phyloP scores from a whole-genome alignment of 2,888 invertebrate species.

The Drosophila cognata region DNA sequence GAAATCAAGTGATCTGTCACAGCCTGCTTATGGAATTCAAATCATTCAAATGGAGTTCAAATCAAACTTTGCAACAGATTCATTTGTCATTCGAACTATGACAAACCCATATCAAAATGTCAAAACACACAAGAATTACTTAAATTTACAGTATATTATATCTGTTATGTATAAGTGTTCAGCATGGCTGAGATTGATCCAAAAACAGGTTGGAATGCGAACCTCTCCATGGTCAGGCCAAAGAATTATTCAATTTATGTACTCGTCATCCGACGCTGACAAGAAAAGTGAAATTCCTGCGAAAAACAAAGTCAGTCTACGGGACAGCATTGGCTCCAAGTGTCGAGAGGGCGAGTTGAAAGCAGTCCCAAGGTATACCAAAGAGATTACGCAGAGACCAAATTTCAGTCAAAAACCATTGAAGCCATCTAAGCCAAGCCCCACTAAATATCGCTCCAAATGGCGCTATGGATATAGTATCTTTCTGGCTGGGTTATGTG shows the following conservation, averaged over 20 bases:
- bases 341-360: background rate
- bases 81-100: background rate
- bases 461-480: slow-evolving; percentile 47
- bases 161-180: slow-evolving; percentile 34
- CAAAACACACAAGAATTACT: background rate
- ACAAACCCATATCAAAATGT: slow-evolving; percentile 7
- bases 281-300: too few species aligned
- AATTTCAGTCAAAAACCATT: background rate
- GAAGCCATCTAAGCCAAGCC: background rate
- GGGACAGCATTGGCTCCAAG: background rate
- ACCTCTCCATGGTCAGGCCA: background rate
- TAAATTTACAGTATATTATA: slow-evolving; percentile 26
- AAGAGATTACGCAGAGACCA: background rate
- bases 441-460: background rate
- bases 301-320: background rate
- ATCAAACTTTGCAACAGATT: background rate
- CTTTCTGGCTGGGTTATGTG: slow-evolving; percentile 87
- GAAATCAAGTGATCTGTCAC: slow-evolving; percentile 1
- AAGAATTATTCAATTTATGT: background rate
- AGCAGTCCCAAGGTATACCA: too few species aligned
- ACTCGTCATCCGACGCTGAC: background rate
- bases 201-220: slow-evolving; percentile 10
- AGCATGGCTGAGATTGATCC: slow-evolving; percentile 29
- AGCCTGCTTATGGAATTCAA: too few species aligned
- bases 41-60: background rate